These are phyloP conservation scores for Notodonta dromedarius DNA, from an alignment of 2,888 invertebrate genomes.

Conservation along the genomic window DNA sequence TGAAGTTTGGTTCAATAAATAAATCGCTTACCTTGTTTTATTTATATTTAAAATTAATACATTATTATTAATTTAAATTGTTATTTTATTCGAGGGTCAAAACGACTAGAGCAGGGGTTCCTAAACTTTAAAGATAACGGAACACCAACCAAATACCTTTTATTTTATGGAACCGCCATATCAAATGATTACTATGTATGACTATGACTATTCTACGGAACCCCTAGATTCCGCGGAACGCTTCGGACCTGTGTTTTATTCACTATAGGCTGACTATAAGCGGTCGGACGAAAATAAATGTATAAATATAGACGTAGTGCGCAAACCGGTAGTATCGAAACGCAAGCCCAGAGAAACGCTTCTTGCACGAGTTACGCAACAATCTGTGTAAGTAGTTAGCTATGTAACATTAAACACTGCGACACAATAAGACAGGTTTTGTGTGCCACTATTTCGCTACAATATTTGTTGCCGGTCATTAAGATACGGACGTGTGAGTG, in stretches of 20 bases:
- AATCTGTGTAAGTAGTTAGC: slow-evolving; percentile 45
- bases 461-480: slow-evolving; percentile 55
- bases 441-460: slow-evolving; percentile 63
- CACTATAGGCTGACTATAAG: slow-evolving; percentile 35
- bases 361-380: slow-evolving; percentile 59
- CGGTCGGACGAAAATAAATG: slow-evolving; percentile 67
- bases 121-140: too few species aligned
- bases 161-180: too few species aligned
- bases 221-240: slow-evolving; percentile 30
- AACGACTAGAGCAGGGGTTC: too few species aligned
- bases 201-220: too few species aligned
- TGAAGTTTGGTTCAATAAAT: too few species aligned
- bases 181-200: too few species aligned
- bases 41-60: too few species aligned
- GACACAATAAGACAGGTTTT: slow-evolving; percentile 62
- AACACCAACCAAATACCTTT: too few species aligned
- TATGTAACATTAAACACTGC: slow-evolving; percentile 47
- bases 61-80: too few species aligned
- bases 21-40: too few species aligned
- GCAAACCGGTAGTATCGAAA: slow-evolving; percentile 56
- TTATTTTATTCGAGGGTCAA: too few species aligned
- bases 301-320: slow-evolving; percentile 51
- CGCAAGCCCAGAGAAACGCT: slow-evolving; percentile 57
- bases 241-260: slow-evolving; percentile 48
- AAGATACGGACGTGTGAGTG: slow-evolving; percentile 58